Evolutionary conservation across 2,888 invertebrate genomes (phyloP), one percentile per base, ranked within the genome.

Genomic region (Furcula furcula): DNA sequence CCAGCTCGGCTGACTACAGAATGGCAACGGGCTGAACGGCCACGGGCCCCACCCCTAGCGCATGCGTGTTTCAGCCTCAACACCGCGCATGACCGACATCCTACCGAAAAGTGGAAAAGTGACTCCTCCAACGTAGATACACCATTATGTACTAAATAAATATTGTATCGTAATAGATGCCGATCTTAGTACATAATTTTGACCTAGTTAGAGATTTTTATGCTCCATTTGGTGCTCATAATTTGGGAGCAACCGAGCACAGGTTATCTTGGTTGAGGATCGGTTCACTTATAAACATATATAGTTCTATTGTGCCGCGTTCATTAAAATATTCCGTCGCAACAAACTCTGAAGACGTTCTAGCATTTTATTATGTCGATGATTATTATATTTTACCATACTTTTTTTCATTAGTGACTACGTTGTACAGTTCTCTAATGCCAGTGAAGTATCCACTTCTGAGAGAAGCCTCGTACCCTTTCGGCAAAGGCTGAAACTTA

Each of bases 131-230:
- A 72, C 72, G 73, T 78, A 87, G 78, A 82, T 84, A 84, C 71
- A 82, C 72, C 78, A 78, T 81, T 87, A 87, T 87, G 73, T 88
- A 85, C 79, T 85, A 84, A 83, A 85, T 79, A 87, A 86, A 86
- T 86, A 86, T 79, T 81, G 76, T 82, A 78, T 70, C 75, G 66
- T 67, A 74, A 80, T 78, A 82, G 70, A 76, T 78, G 63, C 66
- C 62, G 59, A 59, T 68, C 61, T 55, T 50, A 46, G 66, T 68
- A 79, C 69, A 79, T 76, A 66, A 77, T 76, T 78, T 75, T 74
- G 74, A 72, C 76, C 75, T 49, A 73, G 55, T 70, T 78, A 47
- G 65, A 63, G 46, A 68, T 67, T 69, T 72, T 69, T 65, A 65
- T 58, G 46, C 62, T 50, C 52, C 45, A 65, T 67, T 65, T 55